Evolutionary conservation across 2,888 invertebrate genomes (phyloP).

Genomic region (Stratiomys singularior): DNA sequence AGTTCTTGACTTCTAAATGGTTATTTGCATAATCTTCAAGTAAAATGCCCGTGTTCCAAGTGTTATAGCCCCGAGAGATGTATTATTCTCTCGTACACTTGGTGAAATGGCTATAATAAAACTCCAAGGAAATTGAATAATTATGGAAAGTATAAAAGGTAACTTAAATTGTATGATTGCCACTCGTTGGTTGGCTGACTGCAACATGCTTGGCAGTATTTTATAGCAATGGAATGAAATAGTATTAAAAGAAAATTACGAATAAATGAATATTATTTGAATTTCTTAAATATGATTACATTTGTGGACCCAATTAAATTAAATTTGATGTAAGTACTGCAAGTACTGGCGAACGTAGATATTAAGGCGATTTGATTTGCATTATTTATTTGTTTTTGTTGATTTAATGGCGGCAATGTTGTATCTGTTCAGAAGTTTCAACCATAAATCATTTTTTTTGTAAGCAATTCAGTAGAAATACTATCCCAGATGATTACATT

Average conservation of each 20-base stretch:
- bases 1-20: conserved; percentile 37
- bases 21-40: conserved; percentile 52
- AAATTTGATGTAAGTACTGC: too few species aligned
- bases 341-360: too few species aligned
- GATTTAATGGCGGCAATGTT: too few species aligned
- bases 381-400: too few species aligned
- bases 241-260: conserved; percentile 17
- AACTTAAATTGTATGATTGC: conserved; percentile 18
- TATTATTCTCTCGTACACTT: conserved; percentile 39
- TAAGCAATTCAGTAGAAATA: too few species aligned
- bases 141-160: conserved; percentile 52
- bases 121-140: conserved; percentile 52
- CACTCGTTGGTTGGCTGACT: background rate
- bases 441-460: too few species aligned
- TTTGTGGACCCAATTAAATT: too few species aligned
- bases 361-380: too few species aligned
- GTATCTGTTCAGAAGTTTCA: too few species aligned
- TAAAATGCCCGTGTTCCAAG: conserved; percentile 51
- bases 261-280: conserved; percentile 38
- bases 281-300: background rate
- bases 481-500: too few species aligned
- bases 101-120: conserved; percentile 51
- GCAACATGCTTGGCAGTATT: background rate
- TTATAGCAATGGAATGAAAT: background rate
- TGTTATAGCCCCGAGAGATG: conserved; percentile 49